Evolutionary conservation across 2,888 invertebrate species (phyloP).

Genomic region (Willowsia nigromaculata): DNA sequence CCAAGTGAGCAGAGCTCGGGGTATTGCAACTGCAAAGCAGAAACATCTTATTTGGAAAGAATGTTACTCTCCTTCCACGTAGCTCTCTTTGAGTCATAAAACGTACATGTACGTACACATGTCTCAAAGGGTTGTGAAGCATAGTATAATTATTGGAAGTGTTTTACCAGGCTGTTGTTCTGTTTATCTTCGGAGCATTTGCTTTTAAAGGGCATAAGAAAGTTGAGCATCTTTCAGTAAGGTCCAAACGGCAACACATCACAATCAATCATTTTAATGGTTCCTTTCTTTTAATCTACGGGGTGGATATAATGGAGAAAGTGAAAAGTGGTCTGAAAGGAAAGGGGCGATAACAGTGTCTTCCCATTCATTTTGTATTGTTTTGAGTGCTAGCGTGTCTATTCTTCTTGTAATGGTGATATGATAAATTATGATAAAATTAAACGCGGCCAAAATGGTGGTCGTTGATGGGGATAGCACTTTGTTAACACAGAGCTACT

Average conservation of each 20-base stretch:
- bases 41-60: background rate
- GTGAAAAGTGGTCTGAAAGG: background rate
- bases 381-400: background rate
- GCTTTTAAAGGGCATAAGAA: background rate
- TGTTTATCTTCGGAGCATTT: too few species aligned
- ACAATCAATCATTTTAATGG: conserved; percentile 60
- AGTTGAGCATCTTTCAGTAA: too few species aligned
- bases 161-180: too few species aligned
- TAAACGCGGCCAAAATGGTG: background rate
- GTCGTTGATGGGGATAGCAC: conserved; percentile 7
- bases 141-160: background rate
- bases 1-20: conserved; percentile 11
- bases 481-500: conserved; percentile 10
- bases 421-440: background rate
- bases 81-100: too few species aligned
- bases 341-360: background rate
- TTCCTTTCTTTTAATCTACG: background rate
- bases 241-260: too few species aligned
- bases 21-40: background rate
- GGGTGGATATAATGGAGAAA: background rate
- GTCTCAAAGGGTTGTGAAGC: background rate
- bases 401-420: background rate
- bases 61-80: too few species aligned
- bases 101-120: background rate
- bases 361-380: background rate